These are phyloP conservation scores for Maccullochella peelii DNA, from an alignment of 2,113 vertebrate species.

Conservation along the genomic window DNA sequence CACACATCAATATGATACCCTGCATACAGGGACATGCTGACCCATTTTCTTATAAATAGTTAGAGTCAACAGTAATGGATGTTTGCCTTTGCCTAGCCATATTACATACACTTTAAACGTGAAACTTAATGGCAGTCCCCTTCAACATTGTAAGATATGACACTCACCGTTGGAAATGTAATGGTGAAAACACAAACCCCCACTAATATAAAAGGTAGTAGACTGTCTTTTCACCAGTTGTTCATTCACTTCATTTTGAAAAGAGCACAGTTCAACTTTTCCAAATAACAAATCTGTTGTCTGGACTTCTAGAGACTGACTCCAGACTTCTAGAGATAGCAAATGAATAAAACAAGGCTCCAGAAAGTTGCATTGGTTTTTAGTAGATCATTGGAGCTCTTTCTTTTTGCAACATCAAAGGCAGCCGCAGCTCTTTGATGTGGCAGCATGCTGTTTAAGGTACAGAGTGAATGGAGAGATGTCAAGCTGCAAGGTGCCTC, in stretches of 20 bases:
- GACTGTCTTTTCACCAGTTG: not conserved
- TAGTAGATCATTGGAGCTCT: conserved; percentile 94
- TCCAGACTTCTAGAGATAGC: conserved; percentile 70
- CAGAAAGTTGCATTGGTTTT: conserved; percentile 92
- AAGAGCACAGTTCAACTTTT: conserved; percentile 41
- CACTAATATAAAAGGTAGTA: not conserved
- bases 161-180: not conserved
- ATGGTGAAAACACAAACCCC: not conserved
- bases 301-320: conserved; percentile 59
- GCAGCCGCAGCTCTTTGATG: conserved; percentile 91
- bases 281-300: conserved; percentile 36
- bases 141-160: not conserved
- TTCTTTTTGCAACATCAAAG: conserved; percentile 98
- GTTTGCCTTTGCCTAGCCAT: not conserved
- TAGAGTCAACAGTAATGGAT: not conserved
- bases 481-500: conserved; percentile 97
- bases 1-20: not conserved
- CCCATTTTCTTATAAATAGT: not conserved
- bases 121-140: not conserved
- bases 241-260: conserved; percentile 15
- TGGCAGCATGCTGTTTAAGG: conserved; percentile 97
- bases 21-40: not conserved
- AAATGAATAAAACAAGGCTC: conserved; percentile 83
- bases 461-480: conserved; percentile 98
- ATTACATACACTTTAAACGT: not conserved